Percentiles rank a stretch among this genome's conserved stretches.
Conservation (phyloP, 2,888 invertebrate genomes). For the Eupithecia insigniata region DNA sequence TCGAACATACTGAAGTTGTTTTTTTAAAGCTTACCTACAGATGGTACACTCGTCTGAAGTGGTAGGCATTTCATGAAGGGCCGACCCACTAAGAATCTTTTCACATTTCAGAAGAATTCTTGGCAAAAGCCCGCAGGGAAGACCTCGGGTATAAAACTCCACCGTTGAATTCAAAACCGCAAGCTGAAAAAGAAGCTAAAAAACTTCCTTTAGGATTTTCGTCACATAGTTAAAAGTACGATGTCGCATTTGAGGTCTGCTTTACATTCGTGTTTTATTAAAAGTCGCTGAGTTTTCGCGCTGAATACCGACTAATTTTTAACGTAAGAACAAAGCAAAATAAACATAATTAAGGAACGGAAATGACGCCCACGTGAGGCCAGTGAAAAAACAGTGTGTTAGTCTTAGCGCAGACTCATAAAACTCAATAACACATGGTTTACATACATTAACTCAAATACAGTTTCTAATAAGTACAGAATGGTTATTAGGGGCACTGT, state of each 20-base stretch:
- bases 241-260: background rate
- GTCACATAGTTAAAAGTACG: conserved; percentile 18
- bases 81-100: conserved; percentile 37
- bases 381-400: conserved; percentile 25
- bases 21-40: conserved; percentile 30
- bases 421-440: conserved; percentile 35
- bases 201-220: conserved; percentile 25
- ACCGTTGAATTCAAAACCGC: conserved; percentile 35
- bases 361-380: conserved; percentile 24
- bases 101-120: conserved; percentile 33
- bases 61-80: conserved; percentile 20
- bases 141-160: conserved; percentile 32
- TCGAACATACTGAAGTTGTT: conserved; percentile 18
- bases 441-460: conserved; percentile 24
- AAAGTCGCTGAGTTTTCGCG: conserved; percentile 3
- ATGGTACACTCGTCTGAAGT: conserved; percentile 25
- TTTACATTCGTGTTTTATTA: conserved; percentile 13
- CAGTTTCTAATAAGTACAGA: background rate
- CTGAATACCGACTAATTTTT: background rate
- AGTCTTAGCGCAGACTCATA: conserved; percentile 27
- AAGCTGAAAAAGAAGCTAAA: conserved; percentile 31
- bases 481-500: background rate
- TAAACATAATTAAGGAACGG: conserved; percentile 14
- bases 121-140: conserved; percentile 34
- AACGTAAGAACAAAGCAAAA: background rate